These are phyloP conservation scores for Erithacus rubecula DNA, from an alignment of 2,797 vertebrate genomes.

Conservation along the genomic window DNA sequence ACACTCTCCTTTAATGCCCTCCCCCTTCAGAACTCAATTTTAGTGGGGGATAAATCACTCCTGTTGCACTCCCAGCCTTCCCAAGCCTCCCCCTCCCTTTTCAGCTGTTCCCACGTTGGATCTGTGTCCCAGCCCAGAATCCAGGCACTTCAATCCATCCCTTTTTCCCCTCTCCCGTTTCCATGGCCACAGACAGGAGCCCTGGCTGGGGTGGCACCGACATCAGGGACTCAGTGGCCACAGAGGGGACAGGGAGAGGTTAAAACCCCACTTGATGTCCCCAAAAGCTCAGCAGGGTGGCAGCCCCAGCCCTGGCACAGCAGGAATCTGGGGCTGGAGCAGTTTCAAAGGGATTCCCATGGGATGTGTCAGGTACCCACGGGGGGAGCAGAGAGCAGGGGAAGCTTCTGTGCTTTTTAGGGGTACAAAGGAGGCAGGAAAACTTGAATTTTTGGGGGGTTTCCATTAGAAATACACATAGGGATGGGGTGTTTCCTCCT, in stretches of 20 bases:
- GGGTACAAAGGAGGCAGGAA: not conserved
- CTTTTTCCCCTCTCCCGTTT: not conserved
- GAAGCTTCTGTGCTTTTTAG: not conserved
- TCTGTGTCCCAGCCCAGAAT: not conserved
- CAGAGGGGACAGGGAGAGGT: not conserved
- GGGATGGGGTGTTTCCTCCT: not conserved
- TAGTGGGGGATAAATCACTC: not conserved
- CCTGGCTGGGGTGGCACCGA: not conserved
- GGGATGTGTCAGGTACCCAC: not conserved
- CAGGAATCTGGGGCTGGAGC: not conserved
- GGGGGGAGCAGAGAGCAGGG: not conserved
- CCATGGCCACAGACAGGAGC: not conserved
- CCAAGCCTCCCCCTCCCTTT: not conserved
- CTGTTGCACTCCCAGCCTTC: not conserved
- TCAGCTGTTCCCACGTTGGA: not conserved
- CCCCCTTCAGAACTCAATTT: not conserved
- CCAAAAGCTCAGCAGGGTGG: not conserved
- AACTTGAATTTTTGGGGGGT: not conserved
- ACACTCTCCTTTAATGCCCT: not conserved
- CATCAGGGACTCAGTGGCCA: not conserved
- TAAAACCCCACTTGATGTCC: not conserved
- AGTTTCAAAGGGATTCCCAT: not conserved
- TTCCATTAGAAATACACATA: not conserved
- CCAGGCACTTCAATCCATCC: not conserved
- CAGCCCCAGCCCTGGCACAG: not conserved